Base-by-base conservation (phyloP, 2,113 vertebrate genomes). In the Hippocampus abdominalis region DNA sequence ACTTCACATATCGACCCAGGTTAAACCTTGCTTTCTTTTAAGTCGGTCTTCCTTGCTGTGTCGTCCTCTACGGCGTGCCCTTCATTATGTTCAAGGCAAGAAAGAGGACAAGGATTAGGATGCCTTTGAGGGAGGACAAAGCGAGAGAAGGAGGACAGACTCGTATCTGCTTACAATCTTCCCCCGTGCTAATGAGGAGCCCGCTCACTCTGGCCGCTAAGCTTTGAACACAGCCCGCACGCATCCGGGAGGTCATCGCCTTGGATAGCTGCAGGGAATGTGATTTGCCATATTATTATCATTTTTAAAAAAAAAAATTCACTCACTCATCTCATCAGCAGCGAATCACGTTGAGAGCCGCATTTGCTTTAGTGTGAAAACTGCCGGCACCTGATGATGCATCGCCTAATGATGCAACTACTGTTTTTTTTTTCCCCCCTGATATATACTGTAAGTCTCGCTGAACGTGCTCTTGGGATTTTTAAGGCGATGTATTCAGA, bases 151-250 rank as follows among this genome's bases (percentile, higher is more conserved):
- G 69, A 67, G 68, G 73, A 79, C 62, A 71, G 74, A 62, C 68
- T 70, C 56, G 59, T 75, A 83, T 89, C 81, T 81, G 76, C 67
- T 79, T 80, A 67, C 71, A 27, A 81, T 80, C 74, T 82, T 82
- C 77, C 70, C 80, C 80, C 65, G 67, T 76, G 65, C 82, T 88
- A 89, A 89, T 90, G 88, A 89, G 85, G 78, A 84, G 66, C 74
- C 76, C 77, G 74, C 61, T 77, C 65, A 72, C 70, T 78, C 40
- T 72, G 64, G 76, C 74, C 76, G 64, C 75, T 77, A 78, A 83
- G 84, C 83, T 75, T 80, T 80, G 66, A 85, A 77, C 71, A 36
- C 70, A 75, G 70, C n/a, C 70, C 61, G 54, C 10, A 32, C 56
- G 62, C 51, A 23, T 64, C 25, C 56, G 63, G 71, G 62, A 75